Evolutionary conservation across 2,888 invertebrate species (phyloP).

Genomic region (Lithophane leautieri): DNA sequence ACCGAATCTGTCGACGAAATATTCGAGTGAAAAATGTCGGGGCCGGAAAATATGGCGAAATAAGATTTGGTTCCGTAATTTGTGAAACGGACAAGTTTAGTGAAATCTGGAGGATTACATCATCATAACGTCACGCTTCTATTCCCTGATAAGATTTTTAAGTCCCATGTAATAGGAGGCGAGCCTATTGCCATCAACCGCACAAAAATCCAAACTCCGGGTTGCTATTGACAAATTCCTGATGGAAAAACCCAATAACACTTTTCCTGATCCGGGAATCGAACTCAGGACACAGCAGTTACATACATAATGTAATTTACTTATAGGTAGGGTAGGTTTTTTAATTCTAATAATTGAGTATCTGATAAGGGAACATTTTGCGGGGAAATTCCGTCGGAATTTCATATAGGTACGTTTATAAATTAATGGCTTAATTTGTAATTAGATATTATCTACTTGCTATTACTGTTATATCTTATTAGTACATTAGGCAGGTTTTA

Average conservation of each 20-base stretch:
- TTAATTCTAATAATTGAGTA: not conserved
- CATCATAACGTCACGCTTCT: not conserved
- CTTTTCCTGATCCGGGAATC: not conserved
- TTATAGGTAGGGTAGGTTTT: not conserved
- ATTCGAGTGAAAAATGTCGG: slow-evolving; percentile 25
- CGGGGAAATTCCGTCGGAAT: not conserved
- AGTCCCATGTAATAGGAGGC: not conserved
- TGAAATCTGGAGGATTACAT: slow-evolving; percentile 28
- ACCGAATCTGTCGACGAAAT: slow-evolving; percentile 60
- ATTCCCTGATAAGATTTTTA: no score
- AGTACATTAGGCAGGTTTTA: not conserved
- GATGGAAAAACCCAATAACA: not conserved
- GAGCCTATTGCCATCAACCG: not conserved
- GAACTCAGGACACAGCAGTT: no score
- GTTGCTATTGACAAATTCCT: not conserved
- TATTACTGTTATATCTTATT: not conserved
- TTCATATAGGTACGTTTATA: not conserved
- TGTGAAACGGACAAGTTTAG: slow-evolving; percentile 23
- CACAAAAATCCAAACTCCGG: not conserved
- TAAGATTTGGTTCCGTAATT: slow-evolving; percentile 33
- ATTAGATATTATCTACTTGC: not conserved
- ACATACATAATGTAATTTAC: not conserved
- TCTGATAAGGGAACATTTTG: not conserved
- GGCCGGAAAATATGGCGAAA: slow-evolving; percentile 7
- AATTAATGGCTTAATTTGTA: not conserved